Evolutionary conservation across 2,888 invertebrate species (phyloP).

Genomic region (Halictus quadricinctus): DNA sequence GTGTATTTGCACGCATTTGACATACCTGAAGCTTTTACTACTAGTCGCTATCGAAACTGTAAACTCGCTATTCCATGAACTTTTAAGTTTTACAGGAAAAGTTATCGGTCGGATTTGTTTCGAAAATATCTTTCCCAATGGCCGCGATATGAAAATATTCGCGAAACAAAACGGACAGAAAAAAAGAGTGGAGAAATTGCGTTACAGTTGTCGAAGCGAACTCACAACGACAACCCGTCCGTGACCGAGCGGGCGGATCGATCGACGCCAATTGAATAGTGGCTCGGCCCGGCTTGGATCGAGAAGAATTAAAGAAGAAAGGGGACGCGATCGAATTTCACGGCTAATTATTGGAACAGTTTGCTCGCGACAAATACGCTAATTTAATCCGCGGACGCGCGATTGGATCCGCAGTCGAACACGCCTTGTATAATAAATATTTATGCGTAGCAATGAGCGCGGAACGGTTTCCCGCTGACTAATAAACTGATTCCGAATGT

Average conservation of each 20-base stretch:
- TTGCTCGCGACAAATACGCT: conserved; percentile 23
- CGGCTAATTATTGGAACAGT: conserved; percentile 9
- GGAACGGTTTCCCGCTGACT: conserved; percentile 23
- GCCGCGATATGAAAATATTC: neutral
- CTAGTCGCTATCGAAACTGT: neutral
- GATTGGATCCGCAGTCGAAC: neutral
- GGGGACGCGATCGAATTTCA: conserved; percentile 8
- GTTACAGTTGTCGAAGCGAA: neutral
- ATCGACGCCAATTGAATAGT: neutral
- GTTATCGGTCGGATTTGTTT: conserved; percentile 13
- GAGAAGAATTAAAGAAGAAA: conserved; percentile 7
- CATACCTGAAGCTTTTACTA: neutral
- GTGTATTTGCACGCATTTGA: neutral
- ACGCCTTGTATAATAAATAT: conserved; percentile 29
- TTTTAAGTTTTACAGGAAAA: neutral
- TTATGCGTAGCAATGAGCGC: conserved; percentile 28
- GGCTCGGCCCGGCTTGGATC: neutral
- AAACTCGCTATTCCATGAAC: neutral
- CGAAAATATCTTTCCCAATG: neutral
- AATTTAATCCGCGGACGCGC: conserved; percentile 16
- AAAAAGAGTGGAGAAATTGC: neutral
- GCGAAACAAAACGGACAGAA: neutral
- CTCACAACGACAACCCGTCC: neutral
- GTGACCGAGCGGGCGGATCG: neutral
- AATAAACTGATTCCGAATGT: conserved; percentile 38